Base-by-base conservation (phyloP, 2,113 vertebrate genomes). In the Gorsachius goisagi region DNA sequence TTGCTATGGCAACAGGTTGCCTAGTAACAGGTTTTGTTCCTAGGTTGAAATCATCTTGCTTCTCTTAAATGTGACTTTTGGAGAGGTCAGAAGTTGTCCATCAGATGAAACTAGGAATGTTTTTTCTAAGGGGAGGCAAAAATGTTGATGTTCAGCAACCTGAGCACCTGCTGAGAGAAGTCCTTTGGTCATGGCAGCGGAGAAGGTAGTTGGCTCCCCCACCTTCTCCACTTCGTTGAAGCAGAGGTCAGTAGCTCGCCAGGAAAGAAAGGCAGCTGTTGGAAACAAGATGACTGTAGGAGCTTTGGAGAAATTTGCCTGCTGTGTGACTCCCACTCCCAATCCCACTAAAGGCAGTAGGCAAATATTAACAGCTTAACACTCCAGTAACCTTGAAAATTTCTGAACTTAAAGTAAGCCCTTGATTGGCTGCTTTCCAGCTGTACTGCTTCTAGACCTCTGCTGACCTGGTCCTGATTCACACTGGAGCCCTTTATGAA, bases 1-100 rank as follows among this genome's bases (percentile, higher is more conserved):
- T 96, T 94, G 76, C 92, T 64, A 21, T 87, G 90, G 74, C 76
- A 93, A 27, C 66, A 49, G 44, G 83, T 81, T 90, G 76, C 85
- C 13, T 83, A 86, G 77, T 58, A 80, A 77, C 85, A 73, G 44
- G 1, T 64, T 93, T 85, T 90, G 10, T 84, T 88, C 76, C 50
- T 74, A 4, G 58, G 9, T 28, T 67, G 59, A 86, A 93, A 84
- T 85, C 11, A 24, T 80, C 59, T 69, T 28, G 14, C 16, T 68
- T 83, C 24, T 86, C 68, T 85, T 63, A 86, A 71, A 64, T 75
- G 27, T 84, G 56, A 63, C 12, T 81, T 95, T 71, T 72, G 45
- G 28, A 28, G 55, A 83, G 63, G 79, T 90, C 66, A 76, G 39
- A 37, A 58, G 17, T 50, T 49, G 19, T 15, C 81, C 12, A 30